Percentiles rank a stretch among this genome's conserved stretches.
These are phyloP conservation scores for Macroteleia sp. DNA, from an alignment of 2,888 invertebrate genomes.

Conservation along the genomic window DNA sequence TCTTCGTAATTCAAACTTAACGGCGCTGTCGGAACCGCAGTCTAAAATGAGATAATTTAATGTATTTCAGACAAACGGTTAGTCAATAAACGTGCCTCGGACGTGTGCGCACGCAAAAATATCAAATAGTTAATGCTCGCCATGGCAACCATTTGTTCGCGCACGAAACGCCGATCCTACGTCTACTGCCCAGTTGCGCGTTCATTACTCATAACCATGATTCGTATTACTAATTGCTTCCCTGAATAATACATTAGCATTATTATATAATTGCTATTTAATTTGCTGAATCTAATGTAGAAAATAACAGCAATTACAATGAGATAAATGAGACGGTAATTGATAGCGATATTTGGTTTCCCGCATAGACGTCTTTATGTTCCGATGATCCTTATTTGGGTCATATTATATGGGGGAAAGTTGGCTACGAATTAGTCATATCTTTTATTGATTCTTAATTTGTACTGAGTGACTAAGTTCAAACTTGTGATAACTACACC, in stretches of 20 bases:
- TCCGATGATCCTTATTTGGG: constrained; percentile 13
- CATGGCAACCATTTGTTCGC: constrained; percentile 22
- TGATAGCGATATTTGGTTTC: constrained; percentile 36
- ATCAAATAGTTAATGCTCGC: constrained; percentile 32
- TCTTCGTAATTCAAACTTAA: constrained; percentile 63
- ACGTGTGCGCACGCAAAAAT: constrained; percentile 32
- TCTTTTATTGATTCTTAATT: too few relatives aligned
- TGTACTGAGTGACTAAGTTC: too few relatives aligned
- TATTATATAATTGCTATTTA: constrained; percentile 47
- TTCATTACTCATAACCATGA: constrained; percentile 50
- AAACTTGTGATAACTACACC: too few relatives aligned
- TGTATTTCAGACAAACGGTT: constrained; percentile 62
- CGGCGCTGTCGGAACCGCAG: constrained; percentile 59
- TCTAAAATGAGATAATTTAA: constrained; percentile 62
- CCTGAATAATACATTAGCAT: constrained; percentile 48
- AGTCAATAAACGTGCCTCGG: constrained; percentile 46
- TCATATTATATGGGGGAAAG: neutral
- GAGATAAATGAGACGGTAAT: constrained; percentile 32
- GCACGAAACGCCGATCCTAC: constrained; percentile 16
- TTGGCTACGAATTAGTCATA: too few relatives aligned
- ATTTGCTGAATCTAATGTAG: constrained; percentile 41
- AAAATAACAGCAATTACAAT: constrained; percentile 34
- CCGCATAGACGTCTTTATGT: constrained; percentile 18
- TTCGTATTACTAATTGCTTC: constrained; percentile 51
- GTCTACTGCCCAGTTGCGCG: constrained; percentile 17